phyloP scores from a whole-genome alignment of 2,797 vertebrate genomes.

The Sylvia borin region DNA sequence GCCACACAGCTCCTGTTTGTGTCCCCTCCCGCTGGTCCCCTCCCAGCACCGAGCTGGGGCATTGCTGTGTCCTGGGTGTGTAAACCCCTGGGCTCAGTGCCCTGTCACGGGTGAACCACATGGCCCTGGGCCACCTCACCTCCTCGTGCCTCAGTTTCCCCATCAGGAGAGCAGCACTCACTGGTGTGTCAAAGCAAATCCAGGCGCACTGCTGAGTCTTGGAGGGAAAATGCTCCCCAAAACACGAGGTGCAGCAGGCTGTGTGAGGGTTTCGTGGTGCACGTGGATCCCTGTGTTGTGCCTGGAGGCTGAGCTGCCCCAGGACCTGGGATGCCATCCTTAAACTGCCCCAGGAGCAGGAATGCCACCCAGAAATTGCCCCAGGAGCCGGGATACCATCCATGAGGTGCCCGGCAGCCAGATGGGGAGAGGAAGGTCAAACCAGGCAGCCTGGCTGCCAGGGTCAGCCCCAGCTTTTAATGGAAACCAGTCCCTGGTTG shows the following conservation, averaged over 20 bases:
- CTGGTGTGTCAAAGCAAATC: background rate
- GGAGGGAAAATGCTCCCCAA: fast-evolving
- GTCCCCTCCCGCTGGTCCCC: background rate
- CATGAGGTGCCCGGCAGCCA: background rate
- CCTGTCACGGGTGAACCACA: fast-evolving
- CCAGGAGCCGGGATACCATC: background rate
- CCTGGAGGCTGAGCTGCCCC: background rate
- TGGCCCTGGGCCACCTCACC: fast-evolving
- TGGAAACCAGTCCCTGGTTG: background rate
- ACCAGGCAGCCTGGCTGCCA: background rate
- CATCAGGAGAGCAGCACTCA: background rate
- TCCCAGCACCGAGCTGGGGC: background rate
- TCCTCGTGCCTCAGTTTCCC: background rate
- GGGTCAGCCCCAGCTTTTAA: background rate
- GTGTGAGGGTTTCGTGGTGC: fast-evolving
- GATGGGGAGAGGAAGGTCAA: background rate
- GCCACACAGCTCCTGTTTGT: background rate
- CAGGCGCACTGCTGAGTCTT: fast-evolving
- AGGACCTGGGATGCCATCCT: background rate
- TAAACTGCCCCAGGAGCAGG: background rate
- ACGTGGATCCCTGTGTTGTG: fast-evolving
- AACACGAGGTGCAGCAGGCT: fast-evolving
- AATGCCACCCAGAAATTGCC: fast-evolving
- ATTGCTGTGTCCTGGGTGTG: fast-evolving
- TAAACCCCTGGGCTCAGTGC: background rate